Evolutionary conservation across 64 coral and sea anemone genomes (phyloP), one percentile per base, ranked within the genome.

Genomic region (Cladopsammia gracilis): DNA sequence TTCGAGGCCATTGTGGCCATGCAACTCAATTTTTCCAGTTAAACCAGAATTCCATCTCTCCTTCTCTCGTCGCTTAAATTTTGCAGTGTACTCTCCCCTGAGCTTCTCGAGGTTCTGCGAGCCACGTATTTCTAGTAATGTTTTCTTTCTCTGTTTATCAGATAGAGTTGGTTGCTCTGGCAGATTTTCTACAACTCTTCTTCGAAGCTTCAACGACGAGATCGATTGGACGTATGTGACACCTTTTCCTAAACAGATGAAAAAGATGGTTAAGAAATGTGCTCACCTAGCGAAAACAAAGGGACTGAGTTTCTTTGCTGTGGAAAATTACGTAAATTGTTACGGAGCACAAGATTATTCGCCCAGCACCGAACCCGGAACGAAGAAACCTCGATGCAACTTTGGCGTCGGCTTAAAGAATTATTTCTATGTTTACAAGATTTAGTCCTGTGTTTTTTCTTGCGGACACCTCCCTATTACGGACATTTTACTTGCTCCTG

Each of bases 301-400:
- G 25, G 12, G 57, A 61, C 5, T 60, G 4, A 61, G 25, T 7
- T 80, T 58, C 56, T 80, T 80, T 42, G 77, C 77, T 34, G 3
- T 80, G 12, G 77, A 80, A 42, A 25, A 61, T 56, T 80, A 16
- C 61, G 77, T 56, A 80, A 80, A 80, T 26, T 80, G 77, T 45
- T 43, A 60, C 14, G 77, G 77, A 60, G 23, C 54, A 56, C 22
- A 61, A 18, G 23, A 45, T 7, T 80, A 24, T 18, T 15, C 25
- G 0, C 12, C 54, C 61, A 24, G 26, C 9, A 70, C 22, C 23
- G 6, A 70, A 80, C 12, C 54, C 34, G 34, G 34, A 34, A 34
- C 34, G 11, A 61, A 61, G 53, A 22, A 24, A 56, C 34, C 23
- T 1, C 0, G 53, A 23, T 80, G 77, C 13, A 80, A 80, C 61